Percentiles rank a stretch among this genome's conserved stretches.
phyloP scores from a whole-genome alignment of 2,888 invertebrate genomes.

The Protodeltote pygarga region DNA sequence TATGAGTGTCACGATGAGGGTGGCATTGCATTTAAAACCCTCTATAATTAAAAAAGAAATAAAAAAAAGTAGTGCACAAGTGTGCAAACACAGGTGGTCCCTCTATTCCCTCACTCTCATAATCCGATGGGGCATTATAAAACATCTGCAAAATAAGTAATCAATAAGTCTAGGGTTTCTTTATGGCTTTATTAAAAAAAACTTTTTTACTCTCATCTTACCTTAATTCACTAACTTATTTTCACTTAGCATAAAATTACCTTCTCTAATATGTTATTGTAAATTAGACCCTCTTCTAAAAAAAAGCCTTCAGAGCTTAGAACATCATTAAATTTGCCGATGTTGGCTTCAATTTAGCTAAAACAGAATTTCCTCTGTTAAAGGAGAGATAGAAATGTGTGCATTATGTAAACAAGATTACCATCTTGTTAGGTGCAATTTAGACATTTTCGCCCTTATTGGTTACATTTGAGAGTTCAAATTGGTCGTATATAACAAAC shows the following conservation, averaged over 20 bases:
- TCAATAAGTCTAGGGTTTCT: too few species aligned
- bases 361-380: slow-evolving; percentile 35
- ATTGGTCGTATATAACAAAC: slow-evolving; percentile 12
- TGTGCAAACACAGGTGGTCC: too few species aligned
- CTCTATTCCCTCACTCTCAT: too few species aligned
- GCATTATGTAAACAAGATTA: slow-evolving; percentile 55
- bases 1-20: too few species aligned
- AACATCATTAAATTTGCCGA: slow-evolving; percentile 43
- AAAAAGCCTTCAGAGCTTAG: slow-evolving; percentile 39
- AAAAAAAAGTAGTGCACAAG: too few species aligned
- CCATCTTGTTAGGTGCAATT: slow-evolving; percentile 41
- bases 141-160: too few species aligned
- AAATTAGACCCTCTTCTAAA: slow-evolving; percentile 33
- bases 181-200: background rate
- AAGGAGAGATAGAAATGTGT: slow-evolving; percentile 47
- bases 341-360: slow-evolving; percentile 41
- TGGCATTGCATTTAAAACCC: too few species aligned
- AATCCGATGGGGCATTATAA: too few species aligned
- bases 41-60: too few species aligned
- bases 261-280: slow-evolving; percentile 33
- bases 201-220: slow-evolving; percentile 9
- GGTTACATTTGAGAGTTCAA: slow-evolving; percentile 14
- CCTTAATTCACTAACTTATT: slow-evolving; percentile 23
- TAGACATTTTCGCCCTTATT: slow-evolving; percentile 23
- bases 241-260: slow-evolving; percentile 20